Conservation (phyloP, 2,888 invertebrate species). For the Ellobium chinense region DNA sequence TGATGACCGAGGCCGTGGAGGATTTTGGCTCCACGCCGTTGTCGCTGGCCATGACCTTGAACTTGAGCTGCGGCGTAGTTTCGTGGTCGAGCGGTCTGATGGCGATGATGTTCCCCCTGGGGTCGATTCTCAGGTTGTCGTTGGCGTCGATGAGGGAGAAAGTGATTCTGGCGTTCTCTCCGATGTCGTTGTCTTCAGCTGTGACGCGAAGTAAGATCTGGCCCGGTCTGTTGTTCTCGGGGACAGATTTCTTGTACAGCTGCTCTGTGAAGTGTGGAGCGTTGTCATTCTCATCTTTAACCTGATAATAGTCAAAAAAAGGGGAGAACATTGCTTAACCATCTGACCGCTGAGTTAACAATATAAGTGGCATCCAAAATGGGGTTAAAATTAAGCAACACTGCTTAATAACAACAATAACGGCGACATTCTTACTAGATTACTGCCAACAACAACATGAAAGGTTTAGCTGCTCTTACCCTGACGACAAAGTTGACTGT, state of each 20-base stretch:
- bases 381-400: no score
- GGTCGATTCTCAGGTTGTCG: slow-evolving; percentile 59
- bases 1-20: slow-evolving; percentile 51
- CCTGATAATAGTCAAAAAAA: slow-evolving; percentile 75
- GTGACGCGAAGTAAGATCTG: slow-evolving; percentile 57
- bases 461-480: neutral
- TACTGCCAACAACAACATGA: no score
- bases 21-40: slow-evolving; percentile 87
- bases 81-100: slow-evolving; percentile 64
- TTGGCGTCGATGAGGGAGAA: slow-evolving; percentile 54
- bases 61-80: slow-evolving; percentile 53
- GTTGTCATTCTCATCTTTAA: slow-evolving; percentile 94
- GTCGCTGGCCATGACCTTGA: slow-evolving; percentile 89
- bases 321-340: no score
- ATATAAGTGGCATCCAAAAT: no score
- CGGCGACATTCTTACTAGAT: no score
- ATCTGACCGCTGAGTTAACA: no score
- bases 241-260: slow-evolving; percentile 57
- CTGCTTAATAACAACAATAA: neutral
- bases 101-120: slow-evolving; percentile 61
- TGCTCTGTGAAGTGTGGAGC: slow-evolving; percentile 87
- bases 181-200: slow-evolving; percentile 61
- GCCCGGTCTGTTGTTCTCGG: slow-evolving; percentile 64
- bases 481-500: slow-evolving; percentile 62
- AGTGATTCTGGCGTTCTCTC: slow-evolving; percentile 60